phyloP scores from a whole-genome alignment of 2,113 vertebrate genomes.

The Sminthopsis crassicaudata region DNA sequence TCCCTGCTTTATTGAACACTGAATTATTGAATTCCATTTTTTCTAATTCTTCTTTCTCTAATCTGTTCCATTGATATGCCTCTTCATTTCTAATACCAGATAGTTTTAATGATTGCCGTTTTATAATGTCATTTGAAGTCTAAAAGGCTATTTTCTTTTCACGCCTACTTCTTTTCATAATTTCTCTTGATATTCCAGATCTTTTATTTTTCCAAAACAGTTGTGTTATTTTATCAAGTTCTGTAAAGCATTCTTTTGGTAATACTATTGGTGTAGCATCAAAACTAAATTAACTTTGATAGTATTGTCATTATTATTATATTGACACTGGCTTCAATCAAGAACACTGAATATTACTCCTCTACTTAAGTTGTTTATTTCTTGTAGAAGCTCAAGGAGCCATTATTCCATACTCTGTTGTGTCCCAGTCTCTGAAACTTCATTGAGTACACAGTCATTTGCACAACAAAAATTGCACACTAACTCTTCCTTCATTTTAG shows the following conservation, averaged over 20 bases:
- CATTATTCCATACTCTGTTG: background rate
- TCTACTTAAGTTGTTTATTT: background rate
- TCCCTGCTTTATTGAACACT: background rate
- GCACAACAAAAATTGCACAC: background rate
- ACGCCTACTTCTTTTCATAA: background rate
- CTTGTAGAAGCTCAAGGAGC: background rate
- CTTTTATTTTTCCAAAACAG: background rate
- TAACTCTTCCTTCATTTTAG: background rate
- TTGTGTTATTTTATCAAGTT: background rate
- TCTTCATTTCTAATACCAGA: background rate
- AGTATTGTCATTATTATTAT: background rate
- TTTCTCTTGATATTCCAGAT: background rate
- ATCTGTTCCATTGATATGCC: background rate
- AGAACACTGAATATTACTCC: background rate
- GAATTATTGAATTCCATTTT: background rate
- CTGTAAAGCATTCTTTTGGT: background rate
- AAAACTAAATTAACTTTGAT: background rate
- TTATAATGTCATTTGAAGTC: background rate
- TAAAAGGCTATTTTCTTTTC: background rate
- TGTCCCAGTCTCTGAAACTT: background rate
- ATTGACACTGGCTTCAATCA: background rate
- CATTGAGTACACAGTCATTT: background rate
- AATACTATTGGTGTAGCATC: background rate
- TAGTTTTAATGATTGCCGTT: background rate
- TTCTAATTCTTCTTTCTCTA: background rate